A percentile compares a stretch with the other conserved stretches of the same genome.
phyloP scores from a whole-genome alignment of 1,140 invertebrate genomes.

The Kradibia gibbosae region DNA sequence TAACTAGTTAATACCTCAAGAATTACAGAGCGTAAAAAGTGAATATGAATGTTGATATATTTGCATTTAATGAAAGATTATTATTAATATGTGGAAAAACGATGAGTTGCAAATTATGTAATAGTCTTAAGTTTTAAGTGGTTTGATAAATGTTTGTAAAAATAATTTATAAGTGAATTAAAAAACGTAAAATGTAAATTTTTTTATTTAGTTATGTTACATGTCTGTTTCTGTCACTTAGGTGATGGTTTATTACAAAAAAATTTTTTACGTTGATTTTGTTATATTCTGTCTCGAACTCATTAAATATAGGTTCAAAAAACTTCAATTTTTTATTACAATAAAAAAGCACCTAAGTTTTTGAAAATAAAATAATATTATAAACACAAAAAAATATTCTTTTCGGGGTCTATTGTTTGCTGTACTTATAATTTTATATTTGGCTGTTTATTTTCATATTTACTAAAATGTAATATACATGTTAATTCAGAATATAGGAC shows the following conservation, averaged over 20 bases:
- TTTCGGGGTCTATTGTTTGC: background rate
- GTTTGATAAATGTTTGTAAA: background rate
- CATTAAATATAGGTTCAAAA: background rate
- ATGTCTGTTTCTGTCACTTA: background rate
- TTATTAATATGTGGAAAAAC: slow-evolving; percentile 13
- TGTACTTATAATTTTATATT: slow-evolving; percentile 11
- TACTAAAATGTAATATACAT: background rate
- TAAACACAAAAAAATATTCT: background rate
- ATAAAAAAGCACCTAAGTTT: background rate
- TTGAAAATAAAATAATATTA: slow-evolving; percentile 2
- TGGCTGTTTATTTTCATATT: slow-evolving; percentile 3
- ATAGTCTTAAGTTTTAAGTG: background rate
- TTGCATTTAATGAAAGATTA: slow-evolving; percentile 38
- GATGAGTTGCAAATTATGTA: slow-evolving; percentile 16
- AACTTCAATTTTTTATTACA: background rate
- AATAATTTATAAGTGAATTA: background rate
- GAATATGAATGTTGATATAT: background rate
- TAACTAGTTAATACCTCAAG: background rate
- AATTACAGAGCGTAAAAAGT: background rate
- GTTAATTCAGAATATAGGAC: background rate
- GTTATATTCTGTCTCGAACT: background rate
- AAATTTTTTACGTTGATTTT: background rate
- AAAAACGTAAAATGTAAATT: background rate
- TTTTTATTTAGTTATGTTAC: background rate
- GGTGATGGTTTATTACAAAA: background rate